These are phyloP conservation scores for Cyprinodon brontotheroides DNA, from an alignment of 2,113 vertebrate species.

Conservation along the genomic window DNA sequence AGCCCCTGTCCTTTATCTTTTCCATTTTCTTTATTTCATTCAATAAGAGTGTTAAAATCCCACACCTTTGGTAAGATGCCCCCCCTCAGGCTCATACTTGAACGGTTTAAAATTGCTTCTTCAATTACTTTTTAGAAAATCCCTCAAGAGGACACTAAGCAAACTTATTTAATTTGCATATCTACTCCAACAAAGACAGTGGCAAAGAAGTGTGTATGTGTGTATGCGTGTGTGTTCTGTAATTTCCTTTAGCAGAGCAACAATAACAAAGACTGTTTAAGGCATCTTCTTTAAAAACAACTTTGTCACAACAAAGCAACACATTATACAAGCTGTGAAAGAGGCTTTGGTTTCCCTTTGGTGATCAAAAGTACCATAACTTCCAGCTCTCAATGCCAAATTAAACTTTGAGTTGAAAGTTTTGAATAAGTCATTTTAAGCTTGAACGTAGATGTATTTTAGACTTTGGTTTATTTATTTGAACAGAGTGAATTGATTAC, in stretches of 20 bases:
- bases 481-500: background rate
- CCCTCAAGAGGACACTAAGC: conserved; percentile 56
- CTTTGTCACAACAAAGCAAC: background rate
- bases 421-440: background rate
- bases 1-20: conserved; percentile 60
- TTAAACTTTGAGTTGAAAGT: background rate
- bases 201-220: conserved; percentile 28
- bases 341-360: conserved; percentile 1
- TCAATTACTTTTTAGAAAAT: conserved; percentile 72
- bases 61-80: conserved; percentile 47
- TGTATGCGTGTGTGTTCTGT: background rate
- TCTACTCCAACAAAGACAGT: conserved; percentile 51
- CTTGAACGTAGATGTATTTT: background rate
- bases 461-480: background rate
- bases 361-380: conserved; percentile 6
- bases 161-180: conserved; percentile 68
- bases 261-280: conserved; percentile 6
- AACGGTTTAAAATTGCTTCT: conserved; percentile 70
- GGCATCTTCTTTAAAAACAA: background rate
- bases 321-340: background rate
- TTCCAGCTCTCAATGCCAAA: conserved; percentile 5
- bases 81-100: conserved; percentile 63
- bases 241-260: conserved; percentile 3
- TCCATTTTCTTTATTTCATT: conserved; percentile 47
- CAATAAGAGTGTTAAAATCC: conserved; percentile 40